Percentiles rank a stretch among this genome's conserved stretches.
Evolutionary conservation across 2,888 invertebrate species (phyloP).

Genomic region (Pardosa pseudoannulata): DNA sequence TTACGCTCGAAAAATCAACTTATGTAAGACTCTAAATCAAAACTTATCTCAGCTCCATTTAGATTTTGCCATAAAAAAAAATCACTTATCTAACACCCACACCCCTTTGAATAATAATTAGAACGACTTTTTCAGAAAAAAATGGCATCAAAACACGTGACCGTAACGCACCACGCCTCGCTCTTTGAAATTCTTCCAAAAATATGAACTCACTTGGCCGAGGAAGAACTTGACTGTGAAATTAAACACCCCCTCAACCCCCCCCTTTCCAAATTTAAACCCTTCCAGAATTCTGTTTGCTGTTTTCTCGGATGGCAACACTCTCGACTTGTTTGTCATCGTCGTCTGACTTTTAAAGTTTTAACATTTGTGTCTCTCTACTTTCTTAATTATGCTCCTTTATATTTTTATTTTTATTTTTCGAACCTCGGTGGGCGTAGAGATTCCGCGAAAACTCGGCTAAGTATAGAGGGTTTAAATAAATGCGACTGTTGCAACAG

Average conservation of each 20-base stretch:
- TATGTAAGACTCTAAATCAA: no score
- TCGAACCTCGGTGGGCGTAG: neutral
- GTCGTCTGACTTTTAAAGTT: neutral
- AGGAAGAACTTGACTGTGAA: neutral
- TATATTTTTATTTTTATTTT: no score
- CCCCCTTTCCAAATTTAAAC: neutral
- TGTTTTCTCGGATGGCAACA: neutral
- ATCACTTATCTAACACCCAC: no score
- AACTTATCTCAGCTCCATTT: no score
- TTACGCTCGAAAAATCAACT: no score
- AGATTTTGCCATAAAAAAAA: no score
- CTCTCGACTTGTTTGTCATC: neutral
- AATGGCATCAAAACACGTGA: no score
- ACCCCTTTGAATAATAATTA: no score
- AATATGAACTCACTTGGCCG: neutral
- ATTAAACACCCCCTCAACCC: no score
- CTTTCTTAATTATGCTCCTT: neutral
- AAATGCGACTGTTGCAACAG: slow-evolving; percentile 6
- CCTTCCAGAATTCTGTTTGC: neutral
- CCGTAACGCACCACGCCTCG: no score
- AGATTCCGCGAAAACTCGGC: neutral
- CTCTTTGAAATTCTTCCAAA: neutral
- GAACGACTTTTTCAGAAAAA: no score
- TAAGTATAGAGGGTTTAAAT: neutral
- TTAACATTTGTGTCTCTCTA: neutral